Evolutionary conservation across 2,888 invertebrate genomes (phyloP).

Genomic region (Netelia virgata): DNA sequence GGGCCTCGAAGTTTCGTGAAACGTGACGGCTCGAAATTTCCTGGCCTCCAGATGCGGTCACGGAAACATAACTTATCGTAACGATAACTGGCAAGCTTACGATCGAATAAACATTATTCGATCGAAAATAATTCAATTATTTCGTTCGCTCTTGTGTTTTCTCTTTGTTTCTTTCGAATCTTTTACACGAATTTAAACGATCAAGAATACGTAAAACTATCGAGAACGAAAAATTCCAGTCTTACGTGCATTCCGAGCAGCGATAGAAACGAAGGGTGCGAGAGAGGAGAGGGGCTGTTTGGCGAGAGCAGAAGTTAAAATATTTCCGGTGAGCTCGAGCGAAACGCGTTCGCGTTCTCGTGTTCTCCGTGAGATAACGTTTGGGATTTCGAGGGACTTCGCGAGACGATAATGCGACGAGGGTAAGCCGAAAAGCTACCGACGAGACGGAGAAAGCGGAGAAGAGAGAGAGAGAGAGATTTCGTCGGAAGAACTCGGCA

Average conservation of each 20-base stretch:
- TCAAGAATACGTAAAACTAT: neutral
- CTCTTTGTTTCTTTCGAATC: neutral
- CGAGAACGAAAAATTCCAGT: neutral
- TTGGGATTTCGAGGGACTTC: constrained; percentile 17
- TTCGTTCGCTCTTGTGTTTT: neutral
- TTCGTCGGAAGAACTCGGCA: neutral
- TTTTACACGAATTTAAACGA: neutral
- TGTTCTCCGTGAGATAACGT: constrained; percentile 45
- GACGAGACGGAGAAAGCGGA: neutral
- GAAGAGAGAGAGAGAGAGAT: neutral
- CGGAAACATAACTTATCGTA: constrained; percentile 7
- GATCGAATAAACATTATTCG: neutral
- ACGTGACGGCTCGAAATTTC: constrained; percentile 7
- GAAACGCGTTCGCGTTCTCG: constrained; percentile 20
- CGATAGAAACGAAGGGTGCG: neutral
- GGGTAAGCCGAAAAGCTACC: constrained; percentile 7
- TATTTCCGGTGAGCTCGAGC: constrained; percentile 38
- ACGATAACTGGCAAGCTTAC: neutral
- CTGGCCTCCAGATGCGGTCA: neutral
- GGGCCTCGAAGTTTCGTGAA: constrained; percentile 18
- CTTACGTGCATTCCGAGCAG: constrained; percentile 22
- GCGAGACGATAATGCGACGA: constrained; percentile 43
- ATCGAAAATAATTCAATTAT: neutral
- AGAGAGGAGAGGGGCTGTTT: neutral
- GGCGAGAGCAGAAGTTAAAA: constrained; percentile 11